Evolutionary conservation across 2,888 invertebrate species (phyloP), one percentile per base, ranked within the genome.

Genomic region (Omphaloscelis lunosa): DNA sequence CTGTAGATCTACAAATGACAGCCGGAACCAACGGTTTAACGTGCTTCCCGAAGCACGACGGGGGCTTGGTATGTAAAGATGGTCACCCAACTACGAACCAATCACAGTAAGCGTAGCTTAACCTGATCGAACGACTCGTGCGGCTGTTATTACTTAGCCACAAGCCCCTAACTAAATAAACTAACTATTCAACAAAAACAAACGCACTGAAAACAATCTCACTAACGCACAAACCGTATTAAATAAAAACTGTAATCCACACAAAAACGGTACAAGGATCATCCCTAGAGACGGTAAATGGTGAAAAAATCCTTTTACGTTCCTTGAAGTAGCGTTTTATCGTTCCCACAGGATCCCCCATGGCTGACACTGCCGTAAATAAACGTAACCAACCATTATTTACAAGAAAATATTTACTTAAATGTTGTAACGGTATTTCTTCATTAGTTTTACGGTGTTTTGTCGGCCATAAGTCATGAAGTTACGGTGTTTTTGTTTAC

Each of bases 291-390:
- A 53, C 61, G 45, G 20, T 27, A 79, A 85, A 76, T 78, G 80
- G 75, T 68, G 71, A 86, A 89, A 88, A 88, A 80, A 84, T 73
- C 79, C 83, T 65, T 82, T 68, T 84, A 76, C 66, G 59, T 39
- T 77, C 81, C 77, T 79, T 41, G 17, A 79, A 84, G 82, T 84
- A 78, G 72, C 68, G 23, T 75, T 86, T 84, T 86, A 89, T 89
- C 39, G 80, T 75, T 58, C 86, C 82, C 83, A 27, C 4, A 75
- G 78, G 85, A 62, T 58, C 48, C 65, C 39, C 67, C 63, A 56
- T 63, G 8, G 61, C 58, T 45, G 74, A 29, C 51, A 51, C 11
- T 41, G 53, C 61, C 82, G 83, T 89, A 89, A 88, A 89, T 89
- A 85, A 80, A 66, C 34, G 34, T n/a, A 69, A 72, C 72, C 61